phyloP scores from a whole-genome alignment of 2,113 vertebrate species.

The Morone saxatilis region DNA sequence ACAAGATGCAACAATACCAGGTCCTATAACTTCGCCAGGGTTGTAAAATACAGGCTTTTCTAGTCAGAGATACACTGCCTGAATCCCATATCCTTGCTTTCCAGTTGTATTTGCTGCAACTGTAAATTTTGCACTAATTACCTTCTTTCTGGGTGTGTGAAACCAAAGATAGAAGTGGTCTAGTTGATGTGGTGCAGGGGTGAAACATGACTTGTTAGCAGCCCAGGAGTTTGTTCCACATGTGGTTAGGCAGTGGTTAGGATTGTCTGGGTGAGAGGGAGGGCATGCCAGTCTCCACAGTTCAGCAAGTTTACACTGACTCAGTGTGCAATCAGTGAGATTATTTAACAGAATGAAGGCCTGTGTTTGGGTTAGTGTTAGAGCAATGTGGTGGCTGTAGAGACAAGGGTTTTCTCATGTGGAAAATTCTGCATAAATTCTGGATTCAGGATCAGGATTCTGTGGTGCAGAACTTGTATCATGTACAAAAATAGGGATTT shows the following conservation, averaged over 20 bases:
- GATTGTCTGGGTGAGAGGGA: conserved; percentile 74
- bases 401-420: conserved; percentile 30
- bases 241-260: conserved; percentile 71
- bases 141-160: conserved; percentile 79
- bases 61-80: not conserved
- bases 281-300: conserved; percentile 72
- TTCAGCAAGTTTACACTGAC: conserved; percentile 70
- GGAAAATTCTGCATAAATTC: conserved; percentile 28
- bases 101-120: conserved; percentile 25
- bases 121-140: conserved; percentile 66
- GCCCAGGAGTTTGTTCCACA: conserved; percentile 72
- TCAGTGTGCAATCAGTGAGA: conserved; percentile 63
- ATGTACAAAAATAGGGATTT: not conserved
- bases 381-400: conserved; percentile 27
- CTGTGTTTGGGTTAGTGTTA: conserved; percentile 55
- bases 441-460: not conserved
- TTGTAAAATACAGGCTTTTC: conserved; percentile 3
- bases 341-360: conserved; percentile 60
- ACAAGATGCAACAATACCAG: conserved; percentile 1
- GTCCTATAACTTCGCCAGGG: not conserved
- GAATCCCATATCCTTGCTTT: conserved; percentile 1
- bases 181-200: conserved; percentile 69
- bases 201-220: conserved; percentile 76
- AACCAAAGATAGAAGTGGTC: conserved; percentile 72
- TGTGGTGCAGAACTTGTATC: conserved; percentile 9